Conservation (phyloP, 2,888 invertebrate genomes). For the Cephus pygmeus region DNA sequence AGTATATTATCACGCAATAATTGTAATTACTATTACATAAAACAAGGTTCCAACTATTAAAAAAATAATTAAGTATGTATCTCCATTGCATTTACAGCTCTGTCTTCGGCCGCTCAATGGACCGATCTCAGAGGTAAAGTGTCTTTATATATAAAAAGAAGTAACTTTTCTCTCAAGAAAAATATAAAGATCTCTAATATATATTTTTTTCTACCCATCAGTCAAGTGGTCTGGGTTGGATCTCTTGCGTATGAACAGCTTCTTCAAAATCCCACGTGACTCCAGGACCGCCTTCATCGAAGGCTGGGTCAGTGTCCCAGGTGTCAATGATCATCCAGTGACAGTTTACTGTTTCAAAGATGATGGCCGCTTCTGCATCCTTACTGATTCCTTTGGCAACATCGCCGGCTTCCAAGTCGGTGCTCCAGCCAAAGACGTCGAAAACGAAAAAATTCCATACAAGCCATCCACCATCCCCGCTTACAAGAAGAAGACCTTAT, state of each 20-base stretch:
- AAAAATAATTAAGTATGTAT: too few relatives aligned
- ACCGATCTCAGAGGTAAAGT: too few relatives aligned
- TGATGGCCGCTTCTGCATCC: conserved; percentile 7
- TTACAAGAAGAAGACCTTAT: conserved; percentile 5
- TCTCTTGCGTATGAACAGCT: not conserved
- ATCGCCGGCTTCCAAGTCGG: conserved; percentile 13
- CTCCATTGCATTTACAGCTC: too few relatives aligned
- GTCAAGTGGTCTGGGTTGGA: not conserved
- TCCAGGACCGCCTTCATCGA: not conserved
- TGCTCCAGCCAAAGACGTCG: not conserved
- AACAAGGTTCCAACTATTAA: too few relatives aligned
- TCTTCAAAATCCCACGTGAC: not conserved
- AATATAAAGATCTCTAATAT: too few relatives aligned
- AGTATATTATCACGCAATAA: too few relatives aligned
- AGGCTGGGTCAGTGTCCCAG: conserved; percentile 6
- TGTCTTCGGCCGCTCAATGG: too few relatives aligned
- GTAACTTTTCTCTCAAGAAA: too few relatives aligned
- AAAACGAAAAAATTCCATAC: not conserved
- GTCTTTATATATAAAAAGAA: too few relatives aligned
- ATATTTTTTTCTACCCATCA: too few relatives aligned
- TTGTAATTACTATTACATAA: too few relatives aligned
- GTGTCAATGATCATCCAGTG: not conserved
- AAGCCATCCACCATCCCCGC: not conserved
- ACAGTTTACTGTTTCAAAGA: not conserved
- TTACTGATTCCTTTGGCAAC: conserved; percentile 1